These are phyloP conservation scores for Cyanoramphus novaezelandiae DNA, from an alignment of 2,113 vertebrate species.

Conservation along the genomic window DNA sequence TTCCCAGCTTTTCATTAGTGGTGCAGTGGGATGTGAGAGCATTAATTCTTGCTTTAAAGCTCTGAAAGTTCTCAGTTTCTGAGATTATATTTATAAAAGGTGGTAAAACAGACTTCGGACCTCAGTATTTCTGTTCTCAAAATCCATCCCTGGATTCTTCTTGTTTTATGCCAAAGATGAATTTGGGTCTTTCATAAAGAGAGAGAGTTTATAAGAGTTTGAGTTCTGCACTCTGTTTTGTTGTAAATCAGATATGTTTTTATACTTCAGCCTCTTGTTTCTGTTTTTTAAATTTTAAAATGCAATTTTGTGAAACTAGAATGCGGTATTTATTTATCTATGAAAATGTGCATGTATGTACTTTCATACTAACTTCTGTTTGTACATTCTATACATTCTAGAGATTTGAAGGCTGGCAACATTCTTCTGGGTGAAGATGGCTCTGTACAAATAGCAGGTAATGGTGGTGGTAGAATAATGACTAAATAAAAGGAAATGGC, in stretches of 20 bases:
- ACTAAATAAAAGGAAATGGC: not conserved
- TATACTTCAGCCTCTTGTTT: not conserved
- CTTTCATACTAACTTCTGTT: not conserved
- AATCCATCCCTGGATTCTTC: not conserved
- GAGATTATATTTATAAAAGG: not conserved
- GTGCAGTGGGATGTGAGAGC: not conserved
- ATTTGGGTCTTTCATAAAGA: not conserved
- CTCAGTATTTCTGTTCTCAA: not conserved
- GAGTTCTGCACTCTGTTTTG: not conserved
- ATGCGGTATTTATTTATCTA: not conserved
- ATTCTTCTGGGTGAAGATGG: constrained; percentile 98
- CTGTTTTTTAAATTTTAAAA: not conserved
- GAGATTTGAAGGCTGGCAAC: constrained; percentile 98
- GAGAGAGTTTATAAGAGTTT: not conserved
- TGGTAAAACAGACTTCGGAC: not conserved
- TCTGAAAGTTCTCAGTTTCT: not conserved
- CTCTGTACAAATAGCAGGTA: constrained; percentile 99
- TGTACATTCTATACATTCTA: constrained; percentile 75
- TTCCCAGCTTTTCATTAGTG: not conserved
- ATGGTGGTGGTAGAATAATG: not conserved
- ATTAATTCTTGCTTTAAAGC: not conserved
- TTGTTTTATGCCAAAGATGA: not conserved
- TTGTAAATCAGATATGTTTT: not conserved
- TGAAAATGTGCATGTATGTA: not conserved
- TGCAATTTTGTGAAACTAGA: not conserved